Evolutionary conservation across 1,140 invertebrate genomes (phyloP).

Genomic region (Anthonomus grandis): DNA sequence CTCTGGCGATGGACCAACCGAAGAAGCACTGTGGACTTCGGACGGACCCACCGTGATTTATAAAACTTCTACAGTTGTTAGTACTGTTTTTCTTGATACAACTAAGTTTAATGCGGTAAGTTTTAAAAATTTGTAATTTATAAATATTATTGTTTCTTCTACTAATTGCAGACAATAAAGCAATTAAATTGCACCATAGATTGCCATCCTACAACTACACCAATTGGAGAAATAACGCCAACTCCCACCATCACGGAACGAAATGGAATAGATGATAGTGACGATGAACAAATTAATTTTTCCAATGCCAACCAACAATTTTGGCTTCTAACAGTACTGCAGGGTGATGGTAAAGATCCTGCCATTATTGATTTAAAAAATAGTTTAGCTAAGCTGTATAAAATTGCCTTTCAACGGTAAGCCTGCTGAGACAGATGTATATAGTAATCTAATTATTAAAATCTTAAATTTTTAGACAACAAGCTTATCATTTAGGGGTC

Average conservation of each 20-base stretch:
- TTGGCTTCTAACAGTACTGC: constrained; percentile 75
- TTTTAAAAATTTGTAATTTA: not conserved
- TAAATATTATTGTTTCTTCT: not conserved
- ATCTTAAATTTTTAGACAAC: constrained; percentile 56
- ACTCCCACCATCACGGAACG: constrained; percentile 31
- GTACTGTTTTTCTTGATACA: constrained; percentile 57
- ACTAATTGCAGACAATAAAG: not conserved
- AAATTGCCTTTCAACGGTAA: constrained; percentile 62
- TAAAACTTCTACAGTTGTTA: constrained; percentile 58
- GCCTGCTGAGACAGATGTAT: not conserved
- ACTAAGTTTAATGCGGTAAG: constrained; percentile 31
- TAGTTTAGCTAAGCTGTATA: constrained; percentile 60
- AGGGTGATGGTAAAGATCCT: constrained; percentile 44
- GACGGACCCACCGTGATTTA: constrained; percentile 46
- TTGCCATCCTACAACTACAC: constrained; percentile 19
- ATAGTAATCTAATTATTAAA: constrained; percentile 1
- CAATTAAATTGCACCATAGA: constrained; percentile 7
- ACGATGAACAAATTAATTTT: constrained; percentile 41
- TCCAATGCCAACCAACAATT: constrained; percentile 59
- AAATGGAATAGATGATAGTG: constrained; percentile 29
- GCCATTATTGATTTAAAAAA: constrained; percentile 53
- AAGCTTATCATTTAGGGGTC: constrained; percentile 67
- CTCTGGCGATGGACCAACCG: constrained; percentile 66
- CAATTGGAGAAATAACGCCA: constrained; percentile 32
- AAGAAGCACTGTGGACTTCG: constrained; percentile 42